phyloP scores from a whole-genome alignment of 2,113 vertebrate species.

The Ginglymostoma cirratum region DNA sequence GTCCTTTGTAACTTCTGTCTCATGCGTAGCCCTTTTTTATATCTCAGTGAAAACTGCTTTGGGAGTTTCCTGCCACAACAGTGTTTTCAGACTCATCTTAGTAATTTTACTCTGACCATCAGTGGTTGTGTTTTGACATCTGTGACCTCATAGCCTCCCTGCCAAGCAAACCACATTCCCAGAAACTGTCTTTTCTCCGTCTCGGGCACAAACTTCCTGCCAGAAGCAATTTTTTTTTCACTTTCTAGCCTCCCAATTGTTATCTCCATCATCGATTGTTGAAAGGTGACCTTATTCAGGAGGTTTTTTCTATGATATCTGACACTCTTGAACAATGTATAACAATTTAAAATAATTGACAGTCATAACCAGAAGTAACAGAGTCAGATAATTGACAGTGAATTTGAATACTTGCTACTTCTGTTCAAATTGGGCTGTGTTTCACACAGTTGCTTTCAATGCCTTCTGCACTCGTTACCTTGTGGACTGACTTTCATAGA shows the following conservation, averaged over 20 bases:
- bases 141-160: background rate
- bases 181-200: background rate
- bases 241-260: background rate
- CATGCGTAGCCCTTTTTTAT: background rate
- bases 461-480: background rate
- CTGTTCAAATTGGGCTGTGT: background rate
- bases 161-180: background rate
- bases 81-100: background rate
- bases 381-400: background rate
- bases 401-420: background rate
- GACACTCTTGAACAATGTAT: background rate
- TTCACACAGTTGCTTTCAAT: background rate
- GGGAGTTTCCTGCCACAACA: background rate
- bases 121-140: background rate
- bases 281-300: background rate
- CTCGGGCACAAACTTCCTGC: background rate
- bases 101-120: background rate
- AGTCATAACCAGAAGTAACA: background rate
- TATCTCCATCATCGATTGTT: background rate
- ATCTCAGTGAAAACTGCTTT: background rate
- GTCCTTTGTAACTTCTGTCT: background rate
- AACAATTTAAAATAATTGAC: conserved; percentile 13
- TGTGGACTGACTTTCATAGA: background rate
- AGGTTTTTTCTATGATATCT: background rate
- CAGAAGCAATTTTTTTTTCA: background rate